Percentiles rank a stretch among this genome's conserved stretches.
Conservation (phyloP, 64 coral and sea anemone genomes). For the Porites lutea region DNA sequence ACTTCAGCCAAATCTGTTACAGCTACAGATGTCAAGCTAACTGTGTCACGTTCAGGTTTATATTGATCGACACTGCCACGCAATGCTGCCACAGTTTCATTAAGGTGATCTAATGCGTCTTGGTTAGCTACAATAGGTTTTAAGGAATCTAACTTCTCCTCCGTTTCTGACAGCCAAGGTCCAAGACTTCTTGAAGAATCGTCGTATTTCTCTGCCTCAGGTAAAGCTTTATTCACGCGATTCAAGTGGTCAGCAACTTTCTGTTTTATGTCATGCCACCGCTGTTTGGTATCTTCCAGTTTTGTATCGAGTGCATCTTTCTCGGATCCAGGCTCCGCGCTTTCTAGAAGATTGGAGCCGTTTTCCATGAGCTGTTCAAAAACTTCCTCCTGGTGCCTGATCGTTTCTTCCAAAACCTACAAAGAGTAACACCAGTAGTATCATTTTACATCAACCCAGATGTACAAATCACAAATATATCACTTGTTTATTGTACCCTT, state of each 20-base stretch:
- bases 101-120: conserved; percentile 57
- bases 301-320: conserved; percentile 79
- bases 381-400: conserved; percentile 84
- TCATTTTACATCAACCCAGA: not conserved
- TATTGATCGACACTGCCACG: conserved; percentile 75
- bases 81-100: conserved; percentile 44
- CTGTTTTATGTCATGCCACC: conserved; percentile 82
- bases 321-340: conserved; percentile 89
- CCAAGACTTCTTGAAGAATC: conserved; percentile 62
- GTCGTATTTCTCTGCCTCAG: conserved; percentile 75
- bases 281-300: conserved; percentile 76
- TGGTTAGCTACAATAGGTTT: conserved; percentile 65
- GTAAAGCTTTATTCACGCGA: conserved; percentile 64
- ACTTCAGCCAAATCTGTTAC: conserved; percentile 66
- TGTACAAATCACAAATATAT: no score
- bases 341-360: conserved; percentile 82
- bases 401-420: conserved; percentile 77
- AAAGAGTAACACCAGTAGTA: not conserved
- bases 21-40: conserved; percentile 64
- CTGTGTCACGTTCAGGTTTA: conserved; percentile 67
- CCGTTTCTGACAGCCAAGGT: conserved; percentile 80
- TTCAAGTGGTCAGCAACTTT: conserved; percentile 73
- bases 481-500: no score
- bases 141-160: conserved; percentile 70
- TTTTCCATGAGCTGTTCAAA: conserved; percentile 88